These are phyloP conservation scores for Camponotus fellah DNA, from an alignment of 2,888 invertebrate species.

Conservation along the genomic window DNA sequence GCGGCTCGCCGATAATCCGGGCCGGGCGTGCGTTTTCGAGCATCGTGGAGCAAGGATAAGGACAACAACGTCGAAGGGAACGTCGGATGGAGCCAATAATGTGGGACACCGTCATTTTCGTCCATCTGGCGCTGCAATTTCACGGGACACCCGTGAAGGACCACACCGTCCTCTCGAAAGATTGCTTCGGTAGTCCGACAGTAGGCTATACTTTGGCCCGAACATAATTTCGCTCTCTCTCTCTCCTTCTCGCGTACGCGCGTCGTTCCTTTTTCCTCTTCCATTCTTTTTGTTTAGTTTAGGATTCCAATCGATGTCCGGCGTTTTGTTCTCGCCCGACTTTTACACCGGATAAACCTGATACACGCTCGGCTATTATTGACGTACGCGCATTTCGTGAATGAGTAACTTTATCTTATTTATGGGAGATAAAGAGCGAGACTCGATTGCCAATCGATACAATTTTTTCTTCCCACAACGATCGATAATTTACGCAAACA, in stretches of 20 bases:
- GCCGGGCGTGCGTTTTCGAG: neutral
- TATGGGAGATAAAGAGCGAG: neutral
- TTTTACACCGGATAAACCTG: neutral
- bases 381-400: neutral
- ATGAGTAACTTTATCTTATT: neutral
- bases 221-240: slow-evolving; percentile 25
- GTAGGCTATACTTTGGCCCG: slow-evolving; percentile 43
- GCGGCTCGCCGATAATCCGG: neutral
- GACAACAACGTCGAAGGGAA: neutral
- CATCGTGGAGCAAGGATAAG: neutral
- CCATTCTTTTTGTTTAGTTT: neutral
- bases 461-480: neutral
- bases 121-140: slow-evolving; percentile 49
- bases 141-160: slow-evolving; percentile 8
- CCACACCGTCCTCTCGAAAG: neutral
- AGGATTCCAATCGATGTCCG: slow-evolving; percentile 20
- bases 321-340: neutral
- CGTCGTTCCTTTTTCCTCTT: neutral
- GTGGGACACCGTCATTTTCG: slow-evolving; percentile 45
- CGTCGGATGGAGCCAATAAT: slow-evolving; percentile 9
- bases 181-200: slow-evolving; percentile 21
- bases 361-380: neutral
- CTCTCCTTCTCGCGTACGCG: too few species aligned
- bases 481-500: neutral
- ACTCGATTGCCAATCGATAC: neutral